Conservation (phyloP, 2,113 vertebrate genomes). For the Erythrolamprus reginae region DNA sequence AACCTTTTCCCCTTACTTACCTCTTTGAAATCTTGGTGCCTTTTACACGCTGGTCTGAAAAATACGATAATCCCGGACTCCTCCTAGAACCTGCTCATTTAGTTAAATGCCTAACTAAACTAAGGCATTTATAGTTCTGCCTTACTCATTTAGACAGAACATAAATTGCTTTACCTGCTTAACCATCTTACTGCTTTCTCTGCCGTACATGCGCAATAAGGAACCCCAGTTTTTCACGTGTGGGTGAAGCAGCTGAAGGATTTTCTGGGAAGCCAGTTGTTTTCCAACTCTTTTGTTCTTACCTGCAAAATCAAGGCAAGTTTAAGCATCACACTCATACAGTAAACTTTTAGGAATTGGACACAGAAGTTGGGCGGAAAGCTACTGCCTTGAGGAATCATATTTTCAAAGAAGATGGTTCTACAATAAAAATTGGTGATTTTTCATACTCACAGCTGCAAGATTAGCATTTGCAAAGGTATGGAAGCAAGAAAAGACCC, state of each 20-base stretch:
- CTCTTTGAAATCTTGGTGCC: too few relatives aligned
- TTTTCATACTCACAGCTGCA: too few relatives aligned
- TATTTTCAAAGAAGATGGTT: not conserved
- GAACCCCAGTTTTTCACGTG: constrained; percentile 99
- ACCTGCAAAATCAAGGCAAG: constrained; percentile 65
- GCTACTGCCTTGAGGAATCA: not conserved
- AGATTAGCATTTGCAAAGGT: too few relatives aligned
- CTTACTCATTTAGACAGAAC: too few relatives aligned
- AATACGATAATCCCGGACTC: too few relatives aligned
- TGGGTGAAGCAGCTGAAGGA: constrained; percentile 95
- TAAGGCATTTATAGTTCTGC: too few relatives aligned
- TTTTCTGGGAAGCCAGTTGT: constrained; percentile 96
- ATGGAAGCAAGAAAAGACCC: too few relatives aligned
- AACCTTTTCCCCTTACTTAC: too few relatives aligned
- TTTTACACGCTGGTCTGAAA: too few relatives aligned
- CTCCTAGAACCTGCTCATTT: too few relatives aligned
- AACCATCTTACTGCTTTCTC: constrained; percentile 96
- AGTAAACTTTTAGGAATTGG: not conserved
- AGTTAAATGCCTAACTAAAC: too few relatives aligned
- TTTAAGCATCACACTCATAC: not conserved
- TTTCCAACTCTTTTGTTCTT: constrained; percentile 98
- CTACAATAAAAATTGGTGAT: too few relatives aligned
- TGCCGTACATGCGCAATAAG: constrained; percentile 95
- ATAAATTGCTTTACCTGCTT: constrained; percentile 82
- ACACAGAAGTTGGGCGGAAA: not conserved